Evolutionary conservation across 2,797 vertebrate species (phyloP).

Genomic region (Eurystomus glaucurus): DNA sequence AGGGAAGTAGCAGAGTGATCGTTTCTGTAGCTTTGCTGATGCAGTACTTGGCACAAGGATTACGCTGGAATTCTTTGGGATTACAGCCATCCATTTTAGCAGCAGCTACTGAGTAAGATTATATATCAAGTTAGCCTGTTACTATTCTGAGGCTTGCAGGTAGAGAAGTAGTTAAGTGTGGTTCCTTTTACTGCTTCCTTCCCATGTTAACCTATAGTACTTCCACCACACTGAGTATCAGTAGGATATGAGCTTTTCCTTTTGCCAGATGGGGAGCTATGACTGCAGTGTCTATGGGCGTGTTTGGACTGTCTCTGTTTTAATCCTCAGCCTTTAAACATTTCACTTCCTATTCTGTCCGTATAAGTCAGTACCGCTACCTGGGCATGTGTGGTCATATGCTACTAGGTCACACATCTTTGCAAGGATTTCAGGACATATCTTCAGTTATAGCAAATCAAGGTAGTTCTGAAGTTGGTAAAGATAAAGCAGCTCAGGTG

Average conservation of each 20-base stretch:
- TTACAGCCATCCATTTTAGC: not conserved
- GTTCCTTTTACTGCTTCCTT: not conserved
- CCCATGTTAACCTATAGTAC: not conserved
- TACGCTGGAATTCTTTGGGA: not conserved
- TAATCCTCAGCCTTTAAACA: not conserved
- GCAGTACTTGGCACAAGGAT: not conserved
- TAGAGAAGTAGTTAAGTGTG: not conserved
- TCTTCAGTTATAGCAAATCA: not conserved
- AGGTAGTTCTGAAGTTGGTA: not conserved
- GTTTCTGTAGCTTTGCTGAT: not conserved
- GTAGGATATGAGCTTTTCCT: not conserved
- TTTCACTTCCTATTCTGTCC: not conserved
- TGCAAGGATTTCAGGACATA: not conserved
- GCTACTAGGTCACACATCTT: not conserved
- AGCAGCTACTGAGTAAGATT: not conserved
- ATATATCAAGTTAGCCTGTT: not conserved
- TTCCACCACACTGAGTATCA: not conserved
- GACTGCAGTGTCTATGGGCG: not conserved
- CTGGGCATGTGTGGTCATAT: not conserved
- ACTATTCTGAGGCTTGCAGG: not conserved
- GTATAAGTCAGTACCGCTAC: fast-evolving
- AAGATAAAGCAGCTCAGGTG: not conserved
- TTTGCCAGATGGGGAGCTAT: not conserved
- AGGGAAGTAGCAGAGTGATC: not conserved
- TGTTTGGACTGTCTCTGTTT: not conserved